These are phyloP conservation scores for Bradysia coprophila DNA, from an alignment of 1,140 invertebrate species.

Conservation along the genomic window DNA sequence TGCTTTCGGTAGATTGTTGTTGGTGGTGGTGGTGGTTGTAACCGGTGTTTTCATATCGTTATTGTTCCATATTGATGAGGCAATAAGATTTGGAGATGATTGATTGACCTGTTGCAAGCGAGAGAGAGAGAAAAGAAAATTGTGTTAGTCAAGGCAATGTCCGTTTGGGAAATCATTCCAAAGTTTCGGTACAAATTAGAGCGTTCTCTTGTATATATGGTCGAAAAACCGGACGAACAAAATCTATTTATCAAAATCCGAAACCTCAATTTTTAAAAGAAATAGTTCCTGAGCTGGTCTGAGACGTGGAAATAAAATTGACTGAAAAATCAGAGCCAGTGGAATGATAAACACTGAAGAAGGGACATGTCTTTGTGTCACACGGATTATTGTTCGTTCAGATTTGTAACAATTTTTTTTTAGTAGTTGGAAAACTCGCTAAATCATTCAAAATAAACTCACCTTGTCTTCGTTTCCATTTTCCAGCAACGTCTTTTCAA, in stretches of 20 bases:
- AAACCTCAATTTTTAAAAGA: background rate
- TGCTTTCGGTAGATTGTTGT: too few relatives aligned
- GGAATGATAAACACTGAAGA: background rate
- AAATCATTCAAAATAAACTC: background rate
- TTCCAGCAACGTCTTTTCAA: background rate
- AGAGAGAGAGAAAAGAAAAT: too few relatives aligned
- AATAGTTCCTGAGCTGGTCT: too few relatives aligned
- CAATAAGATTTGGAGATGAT: background rate
- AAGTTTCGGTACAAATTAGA: background rate
- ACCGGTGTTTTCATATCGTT: background rate
- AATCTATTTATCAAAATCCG: background rate
- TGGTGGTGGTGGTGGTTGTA: too few relatives aligned
- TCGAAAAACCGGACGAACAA: background rate
- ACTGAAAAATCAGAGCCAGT: too few relatives aligned
- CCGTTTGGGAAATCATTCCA: background rate
- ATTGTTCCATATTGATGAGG: slow-evolving; percentile 1
- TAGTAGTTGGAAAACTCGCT: background rate
- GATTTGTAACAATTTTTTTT: background rate
- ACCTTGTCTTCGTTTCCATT: background rate
- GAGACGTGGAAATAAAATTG: too few relatives aligned
- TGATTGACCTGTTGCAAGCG: too few relatives aligned
- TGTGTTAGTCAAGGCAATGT: background rate
- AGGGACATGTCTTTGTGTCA: background rate
- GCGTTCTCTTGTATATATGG: too few relatives aligned
- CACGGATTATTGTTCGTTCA: background rate